Percentiles rank a stretch among this genome's conserved stretches.
Conservation (phyloP, 92 coral and sea anemone species). For the Bergia sp. region DNA sequence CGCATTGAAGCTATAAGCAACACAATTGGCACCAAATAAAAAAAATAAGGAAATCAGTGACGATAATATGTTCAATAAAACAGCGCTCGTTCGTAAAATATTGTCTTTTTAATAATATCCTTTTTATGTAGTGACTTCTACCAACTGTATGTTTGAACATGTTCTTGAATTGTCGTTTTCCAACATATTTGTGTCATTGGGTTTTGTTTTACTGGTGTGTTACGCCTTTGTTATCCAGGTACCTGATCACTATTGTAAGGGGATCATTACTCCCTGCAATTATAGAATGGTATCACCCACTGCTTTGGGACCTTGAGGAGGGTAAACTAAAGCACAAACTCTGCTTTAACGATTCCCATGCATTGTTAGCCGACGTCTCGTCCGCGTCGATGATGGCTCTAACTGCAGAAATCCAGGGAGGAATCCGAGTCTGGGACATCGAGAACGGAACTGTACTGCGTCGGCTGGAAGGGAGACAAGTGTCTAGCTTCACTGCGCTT, state of each 20-base stretch:
- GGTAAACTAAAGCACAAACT: conserved; percentile 26
- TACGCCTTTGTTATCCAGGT: background rate
- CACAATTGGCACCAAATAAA: too few species aligned
- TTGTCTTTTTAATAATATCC: too few species aligned
- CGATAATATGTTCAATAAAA: too few species aligned
- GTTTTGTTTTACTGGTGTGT: too few species aligned
- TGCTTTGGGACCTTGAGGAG: conserved; percentile 30
- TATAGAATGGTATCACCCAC: background rate
- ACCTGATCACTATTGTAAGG: background rate
- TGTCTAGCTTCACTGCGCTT: background rate
- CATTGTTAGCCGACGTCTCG: background rate
- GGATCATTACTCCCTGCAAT: background rate
- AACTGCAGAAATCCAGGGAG: conserved; percentile 29
- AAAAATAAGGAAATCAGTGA: too few species aligned
- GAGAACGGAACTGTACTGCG: conserved; percentile 27
- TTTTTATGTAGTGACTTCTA: too few species aligned
- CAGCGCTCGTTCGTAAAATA: too few species aligned
- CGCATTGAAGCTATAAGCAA: too few species aligned
- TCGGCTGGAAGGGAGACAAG: background rate
- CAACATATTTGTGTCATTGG: too few species aligned
- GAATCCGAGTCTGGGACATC: conserved; percentile 36
- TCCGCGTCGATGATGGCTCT: conserved; percentile 25
- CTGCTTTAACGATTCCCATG: background rate
- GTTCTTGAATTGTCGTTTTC: too few species aligned
- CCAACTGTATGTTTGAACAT: too few species aligned